Evolutionary conservation across 2,888 invertebrate species (phyloP), one percentile per base, ranked within the genome.

Genomic region (Diadegma fenestrale): DNA sequence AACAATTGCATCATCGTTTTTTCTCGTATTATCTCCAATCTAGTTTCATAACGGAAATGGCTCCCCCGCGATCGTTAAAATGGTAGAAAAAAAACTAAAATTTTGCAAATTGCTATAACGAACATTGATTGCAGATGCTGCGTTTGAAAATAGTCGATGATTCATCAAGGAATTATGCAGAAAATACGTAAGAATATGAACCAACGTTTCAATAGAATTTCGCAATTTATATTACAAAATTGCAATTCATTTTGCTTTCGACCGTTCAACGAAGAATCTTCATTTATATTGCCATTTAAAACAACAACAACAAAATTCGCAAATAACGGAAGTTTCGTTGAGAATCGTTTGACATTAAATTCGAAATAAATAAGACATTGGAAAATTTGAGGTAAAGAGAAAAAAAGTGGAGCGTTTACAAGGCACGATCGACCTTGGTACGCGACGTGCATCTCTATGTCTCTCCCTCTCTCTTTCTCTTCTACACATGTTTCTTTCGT

Each of bases 351-450:
- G 51, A 51, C 8, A 1, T 26, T 26, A 58, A 58, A 22, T 22
- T 14, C 0, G 2, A 1, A 30, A 51, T 19, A 10, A 71, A 33
- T 51, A 30, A 54, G 37, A 19, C 17, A 30, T 37, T 19, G 12
- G 30, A 4, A 5, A 30, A n/a, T 48, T 10, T 10, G 14, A n/a
- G 69, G 26, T 6, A 6, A n/a, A 51, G 33, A 73, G 43, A 80
- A 54, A 85, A 88, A 84, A 88, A 87, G 86, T 88, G 82, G 86
- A 85, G 81, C 87, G 78, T 81, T 86, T 58, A 75, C 82, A 78
- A 87, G 86, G 84, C 88, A 89, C 88, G 87, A 87, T 87, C 89
- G 89, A 86, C 90, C 90, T 89, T 91, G 89, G 90, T 90, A 89
- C 89, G 88, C 88, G 88, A 88, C 89, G 81, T 77, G 89, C 88